These are phyloP conservation scores for Pycnonotus jocosus DNA, from an alignment of 2,113 vertebrate genomes.

Conservation along the genomic window DNA sequence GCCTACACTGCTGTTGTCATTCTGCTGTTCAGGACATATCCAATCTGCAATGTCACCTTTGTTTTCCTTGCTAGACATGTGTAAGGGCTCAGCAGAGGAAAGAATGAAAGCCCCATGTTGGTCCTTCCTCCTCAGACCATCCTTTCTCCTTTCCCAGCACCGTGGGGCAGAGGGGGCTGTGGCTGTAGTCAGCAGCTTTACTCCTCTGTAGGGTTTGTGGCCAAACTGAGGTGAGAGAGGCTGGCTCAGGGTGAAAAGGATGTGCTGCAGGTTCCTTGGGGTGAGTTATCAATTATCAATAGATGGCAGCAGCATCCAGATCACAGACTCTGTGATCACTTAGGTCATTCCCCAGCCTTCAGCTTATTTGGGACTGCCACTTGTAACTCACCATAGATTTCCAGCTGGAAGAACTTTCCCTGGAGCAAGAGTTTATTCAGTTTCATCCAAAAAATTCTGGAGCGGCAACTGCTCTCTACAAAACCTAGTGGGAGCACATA, in stretches of 20 bases:
- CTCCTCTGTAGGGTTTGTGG: neutral
- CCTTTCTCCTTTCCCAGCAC: neutral
- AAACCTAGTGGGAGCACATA: conserved; percentile 11
- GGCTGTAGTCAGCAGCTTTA: neutral
- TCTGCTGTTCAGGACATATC: neutral
- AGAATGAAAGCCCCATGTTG: neutral
- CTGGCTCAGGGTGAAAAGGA: neutral
- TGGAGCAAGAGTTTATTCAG: conserved; percentile 26
- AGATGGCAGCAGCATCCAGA: neutral
- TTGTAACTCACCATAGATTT: conserved; percentile 48
- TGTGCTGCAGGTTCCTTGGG: neutral
- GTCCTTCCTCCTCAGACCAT: neutral
- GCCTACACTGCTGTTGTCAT: neutral
- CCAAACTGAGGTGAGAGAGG: neutral
- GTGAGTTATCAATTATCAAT: neutral
- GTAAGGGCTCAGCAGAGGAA: neutral
- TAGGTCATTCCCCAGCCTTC: neutral
- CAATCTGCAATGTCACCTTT: neutral
- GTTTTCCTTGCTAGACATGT: neutral
- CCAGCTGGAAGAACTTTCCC: conserved; percentile 36
- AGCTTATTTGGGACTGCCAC: neutral
- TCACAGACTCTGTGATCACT: neutral
- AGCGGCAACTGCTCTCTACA: neutral
- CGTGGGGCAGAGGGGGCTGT: neutral
- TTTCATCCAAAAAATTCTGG: conserved; percentile 59